Conservation (phyloP, 1,140 invertebrate genomes). For the Aphelinus certus region DNA sequence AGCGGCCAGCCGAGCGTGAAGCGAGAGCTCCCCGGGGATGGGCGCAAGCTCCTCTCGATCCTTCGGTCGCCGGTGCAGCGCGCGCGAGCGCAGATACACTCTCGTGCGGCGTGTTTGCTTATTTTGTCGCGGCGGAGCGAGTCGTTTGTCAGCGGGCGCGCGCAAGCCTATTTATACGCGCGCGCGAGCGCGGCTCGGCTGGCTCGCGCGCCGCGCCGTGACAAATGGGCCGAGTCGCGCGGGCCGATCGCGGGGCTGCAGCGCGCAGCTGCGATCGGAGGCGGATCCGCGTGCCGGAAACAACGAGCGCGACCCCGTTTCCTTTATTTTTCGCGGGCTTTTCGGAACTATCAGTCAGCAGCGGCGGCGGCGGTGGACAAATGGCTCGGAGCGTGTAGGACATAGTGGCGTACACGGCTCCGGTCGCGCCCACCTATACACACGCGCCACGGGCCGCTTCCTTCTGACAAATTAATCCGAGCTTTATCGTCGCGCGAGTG, state of each 20-base stretch:
- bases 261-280: conserved; percentile 25
- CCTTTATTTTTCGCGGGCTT: not conserved
- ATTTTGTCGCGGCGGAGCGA: too few species aligned
- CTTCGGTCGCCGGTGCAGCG: conserved; percentile 9
- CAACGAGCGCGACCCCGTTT: not conserved
- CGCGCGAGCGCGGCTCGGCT: too few species aligned
- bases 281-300: conserved; percentile 39
- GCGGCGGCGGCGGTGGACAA: conserved; percentile 9
- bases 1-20: too few species aligned
- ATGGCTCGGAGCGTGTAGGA: conserved; percentile 19
- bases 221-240: conserved; percentile 25
- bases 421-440: conserved; percentile 19
- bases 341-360: conserved; percentile 25
- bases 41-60: not conserved
- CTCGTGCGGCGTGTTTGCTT: too few species aligned
- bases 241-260: conserved; percentile 22
- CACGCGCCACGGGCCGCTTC: conserved; percentile 18
- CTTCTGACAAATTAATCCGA: conserved; percentile 39
- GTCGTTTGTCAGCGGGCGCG: too few species aligned
- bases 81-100: not conserved
- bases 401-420: conserved; percentile 13
- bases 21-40: too few species aligned
- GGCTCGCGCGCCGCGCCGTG: conserved; percentile 22
- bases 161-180: too few species aligned
- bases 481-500: conserved; percentile 34